Conservation (phyloP, 2,113 vertebrate species). For the Gracilinanus agilis region DNA sequence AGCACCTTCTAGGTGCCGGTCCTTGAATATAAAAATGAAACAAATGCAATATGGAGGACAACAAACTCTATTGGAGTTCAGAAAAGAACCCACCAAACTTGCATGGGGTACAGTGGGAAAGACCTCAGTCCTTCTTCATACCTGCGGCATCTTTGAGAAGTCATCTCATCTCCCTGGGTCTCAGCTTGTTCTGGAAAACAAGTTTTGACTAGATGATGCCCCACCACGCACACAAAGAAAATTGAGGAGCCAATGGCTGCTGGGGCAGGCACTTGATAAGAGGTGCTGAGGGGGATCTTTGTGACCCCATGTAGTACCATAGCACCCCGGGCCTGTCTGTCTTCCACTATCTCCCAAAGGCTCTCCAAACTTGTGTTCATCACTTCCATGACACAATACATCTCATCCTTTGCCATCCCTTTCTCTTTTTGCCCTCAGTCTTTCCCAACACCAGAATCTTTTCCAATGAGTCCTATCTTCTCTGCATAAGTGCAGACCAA, state of each 20-base stretch:
- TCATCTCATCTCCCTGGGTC: constrained; percentile 33
- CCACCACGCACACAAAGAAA: neutral
- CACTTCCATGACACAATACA: neutral
- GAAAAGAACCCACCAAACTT: neutral
- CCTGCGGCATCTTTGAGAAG: constrained; percentile 35
- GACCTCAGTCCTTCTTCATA: neutral
- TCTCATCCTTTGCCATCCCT: neutral
- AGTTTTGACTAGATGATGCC: neutral
- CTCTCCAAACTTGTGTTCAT: neutral
- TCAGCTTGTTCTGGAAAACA: neutral
- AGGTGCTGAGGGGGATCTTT: neutral
- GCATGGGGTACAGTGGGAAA: neutral
- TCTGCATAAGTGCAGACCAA: constrained; percentile 10
- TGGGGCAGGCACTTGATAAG: neutral
- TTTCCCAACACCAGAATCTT: neutral
- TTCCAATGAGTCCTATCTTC: neutral
- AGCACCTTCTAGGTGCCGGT: neutral
- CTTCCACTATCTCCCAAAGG: neutral
- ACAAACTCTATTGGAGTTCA: neutral
- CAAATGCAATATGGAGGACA: neutral
- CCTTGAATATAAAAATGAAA: neutral
- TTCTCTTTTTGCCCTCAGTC: neutral
- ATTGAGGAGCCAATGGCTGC: neutral
- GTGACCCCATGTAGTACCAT: neutral
- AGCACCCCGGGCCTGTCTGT: neutral